A percentile compares a stretch with the other conserved stretches of the same genome.
Conservation (phyloP, 1,140 invertebrate genomes). For the Vollenhovia emeryi region DNA sequence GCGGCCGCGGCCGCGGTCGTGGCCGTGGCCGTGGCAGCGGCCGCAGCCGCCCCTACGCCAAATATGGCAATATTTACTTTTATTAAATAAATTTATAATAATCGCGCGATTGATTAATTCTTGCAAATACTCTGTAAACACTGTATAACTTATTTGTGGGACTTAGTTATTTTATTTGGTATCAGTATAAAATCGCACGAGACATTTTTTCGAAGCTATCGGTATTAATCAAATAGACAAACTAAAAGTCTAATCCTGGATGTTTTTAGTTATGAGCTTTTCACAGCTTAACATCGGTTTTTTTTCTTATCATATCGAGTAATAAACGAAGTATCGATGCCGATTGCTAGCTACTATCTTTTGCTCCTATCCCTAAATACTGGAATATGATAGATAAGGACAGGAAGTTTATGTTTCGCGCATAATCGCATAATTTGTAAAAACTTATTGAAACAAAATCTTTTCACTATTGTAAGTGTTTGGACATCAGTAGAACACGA, state of each 20-base stretch:
- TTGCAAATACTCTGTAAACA: background rate
- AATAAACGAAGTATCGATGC: background rate
- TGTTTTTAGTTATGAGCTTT: slow-evolving; percentile 28
- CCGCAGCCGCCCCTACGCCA: no score
- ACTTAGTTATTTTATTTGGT: background rate
- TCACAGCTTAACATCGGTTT: slow-evolving; percentile 4
- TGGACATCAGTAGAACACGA: no score
- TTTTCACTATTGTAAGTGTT: no score
- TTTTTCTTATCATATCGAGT: slow-evolving; percentile 31
- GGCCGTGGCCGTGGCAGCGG: no score
- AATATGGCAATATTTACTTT: no score
- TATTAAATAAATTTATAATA: background rate
- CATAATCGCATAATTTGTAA: no score
- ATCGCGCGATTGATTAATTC: background rate
- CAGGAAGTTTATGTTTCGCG: no score
- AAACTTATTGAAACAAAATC: no score
- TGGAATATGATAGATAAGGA: slow-evolving; percentile 12
- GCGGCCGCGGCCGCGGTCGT: no score
- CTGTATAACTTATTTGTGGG: background rate
- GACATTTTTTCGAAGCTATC: background rate
- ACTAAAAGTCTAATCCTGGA: background rate
- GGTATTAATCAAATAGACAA: background rate
- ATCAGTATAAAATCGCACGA: background rate
- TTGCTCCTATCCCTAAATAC: slow-evolving; percentile 45
- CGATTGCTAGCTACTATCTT: slow-evolving; percentile 2